phyloP scores from a whole-genome alignment of 2,888 invertebrate species.

The Nomada fabriciana region DNA sequence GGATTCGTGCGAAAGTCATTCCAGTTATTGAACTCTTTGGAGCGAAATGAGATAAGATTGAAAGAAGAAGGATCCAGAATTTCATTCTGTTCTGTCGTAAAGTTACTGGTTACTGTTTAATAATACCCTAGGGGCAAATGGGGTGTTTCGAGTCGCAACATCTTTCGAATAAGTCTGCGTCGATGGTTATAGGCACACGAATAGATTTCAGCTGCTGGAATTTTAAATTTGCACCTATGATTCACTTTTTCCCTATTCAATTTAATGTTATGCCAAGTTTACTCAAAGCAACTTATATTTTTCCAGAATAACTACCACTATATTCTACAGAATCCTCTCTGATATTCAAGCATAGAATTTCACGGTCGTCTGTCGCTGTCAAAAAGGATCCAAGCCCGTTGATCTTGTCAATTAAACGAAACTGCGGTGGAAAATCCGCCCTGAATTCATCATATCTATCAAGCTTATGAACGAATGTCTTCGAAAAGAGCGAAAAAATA shows the following conservation, averaged over 20 bases:
- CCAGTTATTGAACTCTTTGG: slow-evolving; percentile 37
- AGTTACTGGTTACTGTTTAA: not conserved
- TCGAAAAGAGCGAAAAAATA: not conserved
- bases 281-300: not conserved
- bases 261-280: no score
- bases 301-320: not conserved
- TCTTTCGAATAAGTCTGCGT: not conserved
- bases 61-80: not conserved
- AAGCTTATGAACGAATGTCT: not conserved
- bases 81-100: not conserved
- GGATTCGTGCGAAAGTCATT: slow-evolving; percentile 57
- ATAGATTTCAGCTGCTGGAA: slow-evolving; percentile 6
- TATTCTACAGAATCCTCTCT: not conserved
- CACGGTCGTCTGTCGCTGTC: not conserved
- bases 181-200: slow-evolving; percentile 4
- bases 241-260: no score
- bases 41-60: not conserved
- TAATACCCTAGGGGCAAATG: not conserved
- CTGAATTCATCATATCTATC: not conserved
- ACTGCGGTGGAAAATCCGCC: not conserved
- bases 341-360: no score
- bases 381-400: not conserved
- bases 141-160: not conserved
- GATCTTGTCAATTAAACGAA: slow-evolving; percentile 34
- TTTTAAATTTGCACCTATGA: slow-evolving; percentile 9